Conservation (phyloP, 2,888 invertebrate genomes). For the Apamea monoglypha region DNA sequence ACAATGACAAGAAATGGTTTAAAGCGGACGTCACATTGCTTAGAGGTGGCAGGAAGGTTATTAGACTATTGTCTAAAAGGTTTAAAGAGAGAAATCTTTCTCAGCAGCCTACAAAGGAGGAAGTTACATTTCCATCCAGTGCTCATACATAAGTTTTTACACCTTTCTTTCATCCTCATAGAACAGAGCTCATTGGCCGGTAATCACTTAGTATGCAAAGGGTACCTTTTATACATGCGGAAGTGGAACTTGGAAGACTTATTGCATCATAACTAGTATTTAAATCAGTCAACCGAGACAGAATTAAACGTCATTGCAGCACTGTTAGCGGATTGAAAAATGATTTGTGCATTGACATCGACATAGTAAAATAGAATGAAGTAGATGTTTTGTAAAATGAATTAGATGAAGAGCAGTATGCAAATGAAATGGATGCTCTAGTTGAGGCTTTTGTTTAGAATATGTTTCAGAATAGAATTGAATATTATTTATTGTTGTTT, state of each 20-base stretch:
- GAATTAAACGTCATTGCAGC: slow-evolving; percentile 47
- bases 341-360: slow-evolving; percentile 28
- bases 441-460: slow-evolving; percentile 19
- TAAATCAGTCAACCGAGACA: slow-evolving; percentile 59
- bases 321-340: slow-evolving; percentile 31
- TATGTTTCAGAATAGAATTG: neutral
- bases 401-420: slow-evolving; percentile 7
- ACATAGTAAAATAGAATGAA: neutral
- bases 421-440: slow-evolving; percentile 13
- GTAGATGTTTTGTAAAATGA: neutral
- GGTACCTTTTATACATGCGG: slow-evolving; percentile 56
- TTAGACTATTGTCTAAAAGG: slow-evolving; percentile 44
- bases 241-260: slow-evolving; percentile 62
- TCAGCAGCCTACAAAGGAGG: slow-evolving; percentile 37
- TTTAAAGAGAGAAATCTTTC: slow-evolving; percentile 56
- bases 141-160: slow-evolving; percentile 46
- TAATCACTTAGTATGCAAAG: slow-evolving; percentile 60
- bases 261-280: slow-evolving; percentile 64
- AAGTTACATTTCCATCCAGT: slow-evolving; percentile 46
- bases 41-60: slow-evolving; percentile 36
- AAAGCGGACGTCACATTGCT: neutral
- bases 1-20: slow-evolving; percentile 18
- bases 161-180: slow-evolving; percentile 44
- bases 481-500: neutral
- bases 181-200: slow-evolving; percentile 51